Evolutionary conservation across 2,888 invertebrate genomes (phyloP).

Genomic region (Thymelicus lineola): DNA sequence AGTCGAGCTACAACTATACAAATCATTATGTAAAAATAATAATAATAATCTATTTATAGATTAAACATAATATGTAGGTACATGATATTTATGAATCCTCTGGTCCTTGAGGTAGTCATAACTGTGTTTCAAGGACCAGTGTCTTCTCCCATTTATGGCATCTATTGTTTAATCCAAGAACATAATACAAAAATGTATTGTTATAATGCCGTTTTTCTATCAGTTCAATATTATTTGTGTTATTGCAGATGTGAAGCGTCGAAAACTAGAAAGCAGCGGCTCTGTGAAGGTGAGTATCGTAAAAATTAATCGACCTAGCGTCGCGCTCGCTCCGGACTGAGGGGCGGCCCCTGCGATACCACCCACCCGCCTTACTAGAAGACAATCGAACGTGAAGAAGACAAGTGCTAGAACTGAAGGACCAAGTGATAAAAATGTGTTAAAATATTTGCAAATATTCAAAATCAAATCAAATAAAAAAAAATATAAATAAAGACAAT

Average conservation of each 20-base stretch:
- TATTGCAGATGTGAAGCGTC: slow-evolving; percentile 90
- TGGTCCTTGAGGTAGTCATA: too few relatives aligned
- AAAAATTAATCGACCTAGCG: slow-evolving; percentile 70
- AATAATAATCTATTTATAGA: too few relatives aligned
- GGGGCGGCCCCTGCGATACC: slow-evolving; percentile 49
- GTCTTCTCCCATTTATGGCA: too few relatives aligned
- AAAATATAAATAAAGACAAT: slow-evolving; percentile 16
- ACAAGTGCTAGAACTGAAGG: slow-evolving; percentile 36
- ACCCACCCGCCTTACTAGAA: not conserved
- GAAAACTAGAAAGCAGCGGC: slow-evolving; percentile 91
- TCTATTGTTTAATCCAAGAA: too few relatives aligned
- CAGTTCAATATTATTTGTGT: not conserved
- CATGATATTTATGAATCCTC: too few relatives aligned
- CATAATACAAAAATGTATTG: too few relatives aligned
- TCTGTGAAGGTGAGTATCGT: slow-evolving; percentile 94
- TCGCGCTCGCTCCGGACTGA: slow-evolving; percentile 81
- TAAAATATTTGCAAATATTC: slow-evolving; percentile 13
- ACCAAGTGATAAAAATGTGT: slow-evolving; percentile 24
- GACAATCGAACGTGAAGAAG: slow-evolving; percentile 7
- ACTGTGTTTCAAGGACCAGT: too few relatives aligned
- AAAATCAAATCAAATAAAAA: slow-evolving; percentile 27
- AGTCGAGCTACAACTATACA: too few relatives aligned
- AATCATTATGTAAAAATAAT: too few relatives aligned
- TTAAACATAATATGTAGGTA: too few relatives aligned
- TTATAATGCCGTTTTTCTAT: too few relatives aligned